These are phyloP conservation scores for Heliconius sara DNA, from an alignment of 2,888 invertebrate genomes.

Conservation along the genomic window DNA sequence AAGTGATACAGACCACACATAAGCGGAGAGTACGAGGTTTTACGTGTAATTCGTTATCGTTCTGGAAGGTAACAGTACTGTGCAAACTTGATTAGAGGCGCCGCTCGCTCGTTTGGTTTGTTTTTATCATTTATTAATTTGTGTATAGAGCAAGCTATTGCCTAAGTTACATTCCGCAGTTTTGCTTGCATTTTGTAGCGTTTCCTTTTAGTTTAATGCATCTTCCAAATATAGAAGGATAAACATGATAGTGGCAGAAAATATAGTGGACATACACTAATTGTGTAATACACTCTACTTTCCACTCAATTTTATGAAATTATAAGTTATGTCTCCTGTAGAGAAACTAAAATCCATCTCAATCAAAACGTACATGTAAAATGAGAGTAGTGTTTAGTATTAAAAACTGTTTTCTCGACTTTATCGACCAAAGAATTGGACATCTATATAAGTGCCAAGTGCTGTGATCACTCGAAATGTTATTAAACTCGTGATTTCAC, in stretches of 20 bases:
- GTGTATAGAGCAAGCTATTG: background rate
- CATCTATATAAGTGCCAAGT: no score
- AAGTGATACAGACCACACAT: background rate
- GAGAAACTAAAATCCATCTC: no score
- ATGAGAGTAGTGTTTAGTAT: no score
- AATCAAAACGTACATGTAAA: no score
- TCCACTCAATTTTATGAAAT: background rate
- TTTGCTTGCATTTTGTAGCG: background rate
- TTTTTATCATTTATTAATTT: conserved; percentile 28
- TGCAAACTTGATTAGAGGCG: conserved; percentile 24
- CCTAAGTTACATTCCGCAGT: background rate
- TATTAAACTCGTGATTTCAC: no score
- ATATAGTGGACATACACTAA: background rate
- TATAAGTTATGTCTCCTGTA: no score
- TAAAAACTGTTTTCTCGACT: no score
- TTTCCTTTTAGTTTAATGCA: background rate
- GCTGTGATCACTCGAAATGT: no score
- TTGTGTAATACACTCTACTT: background rate
- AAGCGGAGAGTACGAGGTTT: background rate
- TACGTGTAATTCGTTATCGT: conserved; percentile 8
- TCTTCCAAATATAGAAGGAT: background rate
- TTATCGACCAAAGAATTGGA: no score
- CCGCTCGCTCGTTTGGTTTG: conserved; percentile 16
- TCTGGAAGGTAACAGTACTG: conserved; percentile 3
- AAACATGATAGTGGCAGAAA: background rate